phyloP scores from a whole-genome alignment of 2,797 vertebrate species.

The Artibeus lituratus region DNA sequence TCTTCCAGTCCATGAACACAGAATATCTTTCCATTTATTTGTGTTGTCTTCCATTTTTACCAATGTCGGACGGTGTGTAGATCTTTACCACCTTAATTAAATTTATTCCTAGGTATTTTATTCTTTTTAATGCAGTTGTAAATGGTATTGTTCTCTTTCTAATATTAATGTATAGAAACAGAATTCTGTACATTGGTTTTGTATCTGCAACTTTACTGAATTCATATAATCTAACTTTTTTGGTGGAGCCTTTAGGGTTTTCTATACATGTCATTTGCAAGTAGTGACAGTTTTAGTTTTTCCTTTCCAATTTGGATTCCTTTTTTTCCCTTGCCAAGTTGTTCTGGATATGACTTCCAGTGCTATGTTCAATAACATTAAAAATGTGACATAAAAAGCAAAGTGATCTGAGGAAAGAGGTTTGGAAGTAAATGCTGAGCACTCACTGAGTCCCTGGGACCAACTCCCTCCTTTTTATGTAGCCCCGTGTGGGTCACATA shows the following conservation, averaged over 20 bases:
- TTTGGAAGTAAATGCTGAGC: neutral
- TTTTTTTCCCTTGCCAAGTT: neutral
- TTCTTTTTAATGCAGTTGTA: neutral
- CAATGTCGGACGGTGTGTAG: neutral
- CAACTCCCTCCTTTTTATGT: neutral
- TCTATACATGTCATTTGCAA: neutral
- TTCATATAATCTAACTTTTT: neutral
- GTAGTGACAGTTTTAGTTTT: neutral
- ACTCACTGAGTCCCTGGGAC: neutral
- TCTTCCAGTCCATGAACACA: neutral
- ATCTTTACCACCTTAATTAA: neutral
- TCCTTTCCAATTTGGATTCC: neutral
- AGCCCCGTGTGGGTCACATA: neutral
- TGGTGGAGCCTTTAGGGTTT: neutral
- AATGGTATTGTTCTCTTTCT: neutral
- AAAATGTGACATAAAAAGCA: constrained; percentile 19
- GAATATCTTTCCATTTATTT: neutral
- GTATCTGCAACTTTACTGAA: neutral
- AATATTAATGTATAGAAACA: neutral
- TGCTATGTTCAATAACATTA: neutral
- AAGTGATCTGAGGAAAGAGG: neutral
- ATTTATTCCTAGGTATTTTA: neutral
- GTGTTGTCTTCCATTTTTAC: neutral
- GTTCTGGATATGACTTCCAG: neutral
- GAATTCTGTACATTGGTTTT: neutral